Percentiles rank a stretch among this genome's conserved stretches.
Conservation (phyloP, 2,797 vertebrate species). For the Siniperca undulata region DNA sequence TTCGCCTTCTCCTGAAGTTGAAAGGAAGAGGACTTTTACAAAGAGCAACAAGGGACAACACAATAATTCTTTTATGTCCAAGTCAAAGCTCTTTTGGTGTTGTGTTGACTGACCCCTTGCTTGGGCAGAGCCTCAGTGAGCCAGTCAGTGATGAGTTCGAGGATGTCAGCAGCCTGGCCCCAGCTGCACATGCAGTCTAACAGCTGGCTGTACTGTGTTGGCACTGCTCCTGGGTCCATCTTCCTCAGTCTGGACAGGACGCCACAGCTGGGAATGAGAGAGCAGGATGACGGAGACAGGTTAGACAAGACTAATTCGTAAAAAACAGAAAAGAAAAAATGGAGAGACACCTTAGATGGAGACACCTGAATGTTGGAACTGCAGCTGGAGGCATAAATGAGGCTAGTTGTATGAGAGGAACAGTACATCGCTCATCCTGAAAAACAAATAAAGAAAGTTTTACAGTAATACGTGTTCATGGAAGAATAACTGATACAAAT, state of each 20-base stretch:
- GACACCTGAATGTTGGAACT: constrained; percentile 92
- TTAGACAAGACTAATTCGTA: neutral
- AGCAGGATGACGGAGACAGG: neutral
- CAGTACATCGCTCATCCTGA: constrained; percentile 90
- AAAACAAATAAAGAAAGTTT: constrained; percentile 15
- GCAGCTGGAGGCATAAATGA: constrained; percentile 90
- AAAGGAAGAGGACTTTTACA: constrained; percentile 14
- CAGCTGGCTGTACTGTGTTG: constrained; percentile 85
- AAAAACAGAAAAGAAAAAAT: neutral
- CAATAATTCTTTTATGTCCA: neutral
- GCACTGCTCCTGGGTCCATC: constrained; percentile 80
- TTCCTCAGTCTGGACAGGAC: constrained; percentile 90
- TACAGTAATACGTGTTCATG: neutral
- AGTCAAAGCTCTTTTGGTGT: neutral
- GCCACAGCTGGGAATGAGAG: constrained; percentile 84
- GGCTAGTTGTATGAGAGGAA: constrained; percentile 90
- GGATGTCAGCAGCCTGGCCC: constrained; percentile 88
- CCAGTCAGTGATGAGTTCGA: constrained; percentile 92
- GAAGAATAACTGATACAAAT: neutral
- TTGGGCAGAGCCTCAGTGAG: constrained; percentile 80
- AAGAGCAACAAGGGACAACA: neutral
- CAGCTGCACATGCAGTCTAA: constrained; percentile 95
- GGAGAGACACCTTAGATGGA: constrained; percentile 74
- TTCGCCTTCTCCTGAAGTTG: constrained; percentile 71
- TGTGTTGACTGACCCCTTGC: constrained; percentile 76